Evolutionary conservation across 2,888 invertebrate species (phyloP).

Genomic region (Cephus pygmeus): DNA sequence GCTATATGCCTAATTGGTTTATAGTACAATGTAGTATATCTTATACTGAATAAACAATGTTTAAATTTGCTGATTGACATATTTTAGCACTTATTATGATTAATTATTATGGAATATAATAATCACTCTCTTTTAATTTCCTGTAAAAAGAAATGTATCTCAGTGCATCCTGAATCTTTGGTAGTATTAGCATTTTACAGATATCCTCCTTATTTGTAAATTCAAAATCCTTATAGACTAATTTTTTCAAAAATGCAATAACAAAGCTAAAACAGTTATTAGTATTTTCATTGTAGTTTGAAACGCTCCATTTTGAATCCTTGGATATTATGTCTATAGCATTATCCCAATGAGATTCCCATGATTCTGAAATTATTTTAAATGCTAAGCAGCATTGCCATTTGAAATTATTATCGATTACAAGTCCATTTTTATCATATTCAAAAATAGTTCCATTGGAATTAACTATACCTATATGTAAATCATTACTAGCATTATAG

Average conservation of each 20-base stretch:
- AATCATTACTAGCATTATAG: constrained; percentile 84
- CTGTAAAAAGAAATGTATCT: constrained; percentile 87
- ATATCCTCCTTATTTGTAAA: constrained; percentile 66
- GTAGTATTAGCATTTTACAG: constrained; percentile 85
- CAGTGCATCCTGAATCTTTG: constrained; percentile 83
- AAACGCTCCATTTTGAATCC: constrained; percentile 74
- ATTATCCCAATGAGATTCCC: constrained; percentile 57
- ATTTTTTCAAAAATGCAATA: constrained; percentile 78
- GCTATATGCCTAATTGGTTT: constrained; percentile 13
- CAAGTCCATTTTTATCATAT: constrained; percentile 83
- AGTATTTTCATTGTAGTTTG: constrained; percentile 78
- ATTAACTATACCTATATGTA: constrained; percentile 91
- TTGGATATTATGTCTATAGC: constrained; percentile 64
- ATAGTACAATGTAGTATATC: constrained; percentile 6
- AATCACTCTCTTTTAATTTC: constrained; percentile 71
- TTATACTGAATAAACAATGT: constrained; percentile 7
- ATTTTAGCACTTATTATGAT: constrained; percentile 7
- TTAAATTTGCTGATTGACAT: constrained; percentile 22
- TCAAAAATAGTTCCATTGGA: constrained; percentile 84
- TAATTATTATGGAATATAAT: constrained; percentile 12
- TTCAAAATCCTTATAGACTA: constrained; percentile 69
- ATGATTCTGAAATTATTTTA: constrained; percentile 49
- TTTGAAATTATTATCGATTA: constrained; percentile 43
- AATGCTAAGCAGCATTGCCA: constrained; percentile 53
- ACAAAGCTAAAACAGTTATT: constrained; percentile 92